Evolutionary conservation across 2,888 invertebrate genomes (phyloP).

Genomic region (Lacanobia wlatinum): DNA sequence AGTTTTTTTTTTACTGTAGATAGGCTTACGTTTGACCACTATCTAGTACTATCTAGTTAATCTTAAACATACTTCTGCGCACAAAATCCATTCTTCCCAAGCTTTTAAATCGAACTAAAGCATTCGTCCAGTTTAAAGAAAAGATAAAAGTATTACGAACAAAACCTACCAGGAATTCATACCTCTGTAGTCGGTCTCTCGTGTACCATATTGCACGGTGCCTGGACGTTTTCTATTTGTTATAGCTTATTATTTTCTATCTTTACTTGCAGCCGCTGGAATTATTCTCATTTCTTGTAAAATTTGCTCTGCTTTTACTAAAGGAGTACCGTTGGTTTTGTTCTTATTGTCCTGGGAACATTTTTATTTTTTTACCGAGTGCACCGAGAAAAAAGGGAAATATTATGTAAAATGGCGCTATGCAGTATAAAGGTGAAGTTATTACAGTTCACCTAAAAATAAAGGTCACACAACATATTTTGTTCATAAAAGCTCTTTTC

Average conservation of each 20-base stretch:
- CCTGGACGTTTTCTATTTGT: slow-evolving; percentile 69
- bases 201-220: slow-evolving; percentile 60
- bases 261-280: slow-evolving; percentile 53
- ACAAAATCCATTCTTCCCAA: neutral
- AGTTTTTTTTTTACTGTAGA: too few relatives aligned
- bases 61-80: neutral
- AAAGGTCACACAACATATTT: too few relatives aligned
- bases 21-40: too few relatives aligned
- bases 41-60: too few relatives aligned
- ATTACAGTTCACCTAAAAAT: neutral
- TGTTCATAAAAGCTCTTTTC: too few relatives aligned
- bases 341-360: slow-evolving; percentile 38
- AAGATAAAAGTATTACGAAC: slow-evolving; percentile 43
- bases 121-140: slow-evolving; percentile 31
- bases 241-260: slow-evolving; percentile 73
- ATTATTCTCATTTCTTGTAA: slow-evolving; percentile 62
- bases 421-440: neutral
- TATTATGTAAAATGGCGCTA: neutral
- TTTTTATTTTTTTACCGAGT: slow-evolving; percentile 28
- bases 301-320: slow-evolving; percentile 37
- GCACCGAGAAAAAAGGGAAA: slow-evolving; percentile 9
- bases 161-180: slow-evolving; percentile 50
- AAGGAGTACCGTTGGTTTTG: slow-evolving; percentile 11
- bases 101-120: slow-evolving; percentile 27
- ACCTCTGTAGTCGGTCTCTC: slow-evolving; percentile 50